A percentile compares a stretch with the other conserved stretches of the same genome.
Evolutionary conservation across 1,140 invertebrate species (phyloP).

Genomic region (Drosophila lacertosa): DNA sequence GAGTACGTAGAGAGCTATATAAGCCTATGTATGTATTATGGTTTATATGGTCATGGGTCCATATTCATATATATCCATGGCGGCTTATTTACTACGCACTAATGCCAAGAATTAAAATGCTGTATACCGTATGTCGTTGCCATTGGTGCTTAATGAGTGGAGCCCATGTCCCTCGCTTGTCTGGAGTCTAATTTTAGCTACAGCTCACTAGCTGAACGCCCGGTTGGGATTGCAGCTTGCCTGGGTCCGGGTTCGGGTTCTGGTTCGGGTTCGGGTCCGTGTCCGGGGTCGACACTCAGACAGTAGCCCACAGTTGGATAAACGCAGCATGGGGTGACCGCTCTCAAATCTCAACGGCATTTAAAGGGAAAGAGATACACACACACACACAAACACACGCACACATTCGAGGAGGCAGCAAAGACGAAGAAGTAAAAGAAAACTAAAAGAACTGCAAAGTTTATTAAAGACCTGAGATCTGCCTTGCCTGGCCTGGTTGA

Average conservation of each 20-base stretch:
- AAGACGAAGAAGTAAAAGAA: constrained; percentile 33
- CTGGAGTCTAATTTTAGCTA: constrained; percentile 80
- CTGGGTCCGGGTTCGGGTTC: constrained; percentile 25
- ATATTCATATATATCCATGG: constrained; percentile 21
- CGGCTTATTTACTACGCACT: constrained; percentile 64
- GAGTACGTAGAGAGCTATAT: constrained; percentile 4
- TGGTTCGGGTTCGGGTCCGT: too few species aligned
- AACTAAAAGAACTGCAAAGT: constrained; percentile 45
- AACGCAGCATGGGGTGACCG: constrained; percentile 73
- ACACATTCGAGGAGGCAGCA: constrained; percentile 24
- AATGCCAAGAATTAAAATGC: constrained; percentile 74
- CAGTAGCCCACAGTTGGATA: constrained; percentile 50
- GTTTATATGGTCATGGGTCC: constrained; percentile 6
- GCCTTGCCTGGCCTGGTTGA: constrained; percentile 1
- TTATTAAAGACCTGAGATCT: constrained; percentile 66
- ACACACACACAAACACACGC: constrained; percentile 12
- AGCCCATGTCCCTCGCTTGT: constrained; percentile 43
- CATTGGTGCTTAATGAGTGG: constrained; percentile 62
- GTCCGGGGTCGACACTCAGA: constrained; percentile 33
- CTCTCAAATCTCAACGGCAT: constrained; percentile 59
- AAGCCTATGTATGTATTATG: background rate
- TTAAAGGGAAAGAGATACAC: constrained; percentile 33
- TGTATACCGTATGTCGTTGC: constrained; percentile 57
- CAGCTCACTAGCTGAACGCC: constrained; percentile 27
- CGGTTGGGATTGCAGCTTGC: constrained; percentile 16